Evolutionary conservation across 2,888 invertebrate species (phyloP), one percentile per base, ranked within the genome.

Genomic region (Phasia obesa): DNA sequence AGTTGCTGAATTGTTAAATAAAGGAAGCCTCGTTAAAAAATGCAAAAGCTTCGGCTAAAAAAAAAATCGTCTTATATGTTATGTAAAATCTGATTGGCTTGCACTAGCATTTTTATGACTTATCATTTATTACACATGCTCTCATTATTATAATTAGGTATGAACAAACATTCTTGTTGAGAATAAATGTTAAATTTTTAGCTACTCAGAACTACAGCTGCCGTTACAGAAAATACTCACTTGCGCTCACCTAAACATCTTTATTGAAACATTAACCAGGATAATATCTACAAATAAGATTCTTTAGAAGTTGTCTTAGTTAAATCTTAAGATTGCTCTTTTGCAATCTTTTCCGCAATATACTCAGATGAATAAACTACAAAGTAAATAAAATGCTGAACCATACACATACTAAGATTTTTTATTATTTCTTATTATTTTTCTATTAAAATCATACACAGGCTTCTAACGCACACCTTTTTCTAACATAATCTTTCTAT

Each of bases 251-350:
- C 19, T 13, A 11, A 5, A 35, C 55, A 62, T 62, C 69, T 44
- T 53, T 19, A 23, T 44, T 35, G 35, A 19, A 53, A 25, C 51
- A 51, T 51, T 64, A 27, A 38, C 38, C 73, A 49, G 17, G 23
- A 44, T 79, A 53, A 53, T 53, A 73, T 42, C 57, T 44, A 42
- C 65, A 79, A 59, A 67, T 51, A 53, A 60, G 44, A 60, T 51
- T 60, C 35, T 60, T 49, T 9, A 35, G 27, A 62, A 62, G 23
- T 73, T 59, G 27, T 23, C 51, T 47, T 23, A 65, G 17, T 27
- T 57, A 62, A 57, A 78, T 57, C 64, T n/a, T 73, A 21, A 53
- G 53, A 73, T 73, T 67, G 57, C 67, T 73, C 44, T 59, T 51
- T 64, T 44, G 17, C 55, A 71, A 59, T 78, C 27, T 13, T 38